phyloP scores from a whole-genome alignment of 23 tunicate genomes.

The Halocynthia aurantium region DNA sequence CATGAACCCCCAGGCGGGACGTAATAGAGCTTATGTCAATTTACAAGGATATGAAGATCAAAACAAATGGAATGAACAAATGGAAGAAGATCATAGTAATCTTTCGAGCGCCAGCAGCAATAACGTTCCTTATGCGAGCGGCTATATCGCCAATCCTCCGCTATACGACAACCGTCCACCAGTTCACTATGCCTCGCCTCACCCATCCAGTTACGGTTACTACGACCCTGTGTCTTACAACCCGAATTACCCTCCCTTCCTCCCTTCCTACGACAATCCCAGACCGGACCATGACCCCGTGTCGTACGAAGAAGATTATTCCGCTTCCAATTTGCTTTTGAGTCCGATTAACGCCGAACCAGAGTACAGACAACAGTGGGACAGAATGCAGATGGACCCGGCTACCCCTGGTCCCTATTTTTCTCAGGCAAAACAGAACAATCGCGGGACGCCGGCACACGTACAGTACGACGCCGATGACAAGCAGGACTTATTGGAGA shows the following conservation, averaged over 20 bases:
- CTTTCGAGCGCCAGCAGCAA: constrained; percentile 44
- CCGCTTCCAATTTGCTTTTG: constrained; percentile 62
- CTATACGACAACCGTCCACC: not conserved
- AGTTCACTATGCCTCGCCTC: constrained; percentile 5
- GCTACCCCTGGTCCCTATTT: too few relatives aligned
- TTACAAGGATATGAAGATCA: constrained; percentile 48
- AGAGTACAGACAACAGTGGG: not conserved
- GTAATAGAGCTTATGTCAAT: constrained; percentile 58
- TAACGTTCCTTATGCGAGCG: constrained; percentile 3
- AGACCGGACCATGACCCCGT: not conserved
- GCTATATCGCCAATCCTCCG: not conserved
- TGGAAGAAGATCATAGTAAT: constrained; percentile 58
- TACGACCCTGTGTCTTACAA: constrained; percentile 10
- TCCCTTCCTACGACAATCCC: constrained; percentile 20
- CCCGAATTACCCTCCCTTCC: constrained; percentile 13
- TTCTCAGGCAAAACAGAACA: too few relatives aligned
- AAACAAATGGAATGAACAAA: not conserved
- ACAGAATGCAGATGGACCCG: too few relatives aligned
- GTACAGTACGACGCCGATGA: too few relatives aligned
- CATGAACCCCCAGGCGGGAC: not conserved
- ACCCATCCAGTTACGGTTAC: constrained; percentile 5
- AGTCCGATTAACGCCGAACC: constrained; percentile 43
- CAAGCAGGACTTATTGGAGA: too few relatives aligned
- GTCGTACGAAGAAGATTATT: constrained; percentile 48
- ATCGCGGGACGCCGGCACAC: too few relatives aligned